A percentile compares a stretch with the other conserved stretches of the same genome.
Evolutionary conservation across 2,113 vertebrate genomes (phyloP).

Genomic region (Probosciger aterrimus): DNA sequence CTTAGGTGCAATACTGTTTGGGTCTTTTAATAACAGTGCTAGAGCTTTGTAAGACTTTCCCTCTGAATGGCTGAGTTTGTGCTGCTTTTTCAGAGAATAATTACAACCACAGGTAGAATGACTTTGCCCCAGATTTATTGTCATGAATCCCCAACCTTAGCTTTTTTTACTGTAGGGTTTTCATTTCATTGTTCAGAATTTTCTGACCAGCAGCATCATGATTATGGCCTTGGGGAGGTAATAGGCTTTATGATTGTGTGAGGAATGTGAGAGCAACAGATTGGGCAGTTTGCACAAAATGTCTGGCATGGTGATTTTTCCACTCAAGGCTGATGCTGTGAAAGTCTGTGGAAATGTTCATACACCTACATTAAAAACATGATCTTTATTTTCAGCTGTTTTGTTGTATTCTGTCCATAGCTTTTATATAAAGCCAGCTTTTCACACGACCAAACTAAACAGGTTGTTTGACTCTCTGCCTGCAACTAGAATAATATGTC

Average conservation of each 20-base stretch:
- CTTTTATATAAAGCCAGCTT: not conserved
- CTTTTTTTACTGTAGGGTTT: slow-evolving; percentile 16
- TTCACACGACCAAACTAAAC: not conserved
- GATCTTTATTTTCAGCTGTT: not conserved
- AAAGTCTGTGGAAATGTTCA: not conserved
- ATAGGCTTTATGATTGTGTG: slow-evolving; percentile 10
- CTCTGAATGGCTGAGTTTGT: not conserved
- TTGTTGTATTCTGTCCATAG: not conserved
- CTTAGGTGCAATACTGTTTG: not conserved
- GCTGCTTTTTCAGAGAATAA: not conserved
- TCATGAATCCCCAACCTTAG: not conserved
- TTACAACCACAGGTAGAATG: not conserved
- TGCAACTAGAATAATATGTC: not conserved
- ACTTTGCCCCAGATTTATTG: slow-evolving; percentile 4
- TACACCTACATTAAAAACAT: not conserved
- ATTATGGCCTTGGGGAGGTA: not conserved
- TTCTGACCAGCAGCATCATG: not conserved
- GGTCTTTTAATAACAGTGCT: not conserved
- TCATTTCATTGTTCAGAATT: not conserved
- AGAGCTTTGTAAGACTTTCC: not conserved
- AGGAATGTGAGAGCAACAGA: slow-evolving; percentile 7
- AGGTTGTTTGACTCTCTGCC: not conserved
- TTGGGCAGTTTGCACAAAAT: slow-evolving; percentile 9
- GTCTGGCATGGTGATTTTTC: not conserved
- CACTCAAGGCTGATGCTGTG: not conserved